Evolutionary conservation across 1,140 invertebrate genomes (phyloP), one percentile per base, ranked within the genome.

Genomic region (Drosophila cardini): DNA sequence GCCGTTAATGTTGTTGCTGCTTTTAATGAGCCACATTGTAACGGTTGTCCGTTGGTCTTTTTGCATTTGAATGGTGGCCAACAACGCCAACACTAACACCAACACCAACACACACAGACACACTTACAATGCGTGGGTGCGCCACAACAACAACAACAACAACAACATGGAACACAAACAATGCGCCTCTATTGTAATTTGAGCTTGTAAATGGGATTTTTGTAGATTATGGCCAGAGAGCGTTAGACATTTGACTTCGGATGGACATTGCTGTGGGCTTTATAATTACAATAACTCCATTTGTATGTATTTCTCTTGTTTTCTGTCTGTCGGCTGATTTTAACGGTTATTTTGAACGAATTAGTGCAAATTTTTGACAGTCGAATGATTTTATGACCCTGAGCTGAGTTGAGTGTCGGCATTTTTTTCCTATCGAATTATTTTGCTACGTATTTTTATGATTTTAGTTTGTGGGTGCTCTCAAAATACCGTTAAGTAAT

Each of bases 331-430:
- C 30, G 53, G 36, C 15, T 40, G 45, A 50, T 52, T 73, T 87
- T 87, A 89, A 87, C 83, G 65, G 83, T 76, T 62, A 71, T 77
- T 74, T 72, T 68, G 48, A 86, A 83, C 67, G 79, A 83, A 87
- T 83, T 83, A 73, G 79, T 86, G 83, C 83, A 62, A 86, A 86
- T 87, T 79, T 86, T 86, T 86, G 83, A 87, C 83, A 87, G 58
- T 9, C 62, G 68, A 86, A 43, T 86, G 76, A 74, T 87, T 87
- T 87, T 86, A 78, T 70, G 82, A 75, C 68, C 70, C 45, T 72
- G 43, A 58, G 45, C 50, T 50, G 38, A 42, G 38, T 26, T 26
- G 21, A 26, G 21, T 26, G 21, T 26, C 21, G 21, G 0, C 5
- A 67, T 46, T 50, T 53, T 58, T 58, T 58, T 15, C 10, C 36